Evolutionary conservation across 2,797 vertebrate genomes (phyloP), one percentile per base, ranked within the genome.

Genomic region (Chiloscyllium punctatum): DNA sequence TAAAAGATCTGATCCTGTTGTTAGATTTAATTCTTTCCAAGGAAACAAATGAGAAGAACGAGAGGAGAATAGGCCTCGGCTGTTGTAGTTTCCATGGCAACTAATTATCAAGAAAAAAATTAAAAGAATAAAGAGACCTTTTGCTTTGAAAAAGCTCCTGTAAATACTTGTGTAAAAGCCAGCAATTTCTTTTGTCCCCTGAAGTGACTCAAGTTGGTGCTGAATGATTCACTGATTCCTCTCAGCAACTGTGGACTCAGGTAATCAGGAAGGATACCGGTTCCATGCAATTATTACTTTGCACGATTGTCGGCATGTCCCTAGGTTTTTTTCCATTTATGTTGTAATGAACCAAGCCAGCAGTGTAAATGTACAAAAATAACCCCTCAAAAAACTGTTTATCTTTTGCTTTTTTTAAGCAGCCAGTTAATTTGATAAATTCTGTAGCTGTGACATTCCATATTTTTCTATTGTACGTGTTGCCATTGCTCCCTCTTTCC

Each of bases 121-220:
- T 69, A 92, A 69, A 92, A 69, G 90, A 69, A 92, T 92, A 92
- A 92, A 92, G 90, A 92, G 21, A 62, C 62, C 57, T 92, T 48
- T 92, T 68, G 90, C 90, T 92, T 92, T 92, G 90, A 42, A 68
- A 92, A 92, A 92, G 90, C 90, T 92, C 90, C 62, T 92, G 90
- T 92, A 92, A 92, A 92, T 92, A 92, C 90, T 42, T 92, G 66
- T 92, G 62, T 92, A 42, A 92, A 92, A 23, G 90, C 62, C 90
- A 69, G 62, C 21, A 92, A 92, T 92, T 37, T 92, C 7, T 42
- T 92, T 92, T 92, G n/a, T 92, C 62, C 90, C 90, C 62, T 92
- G 62, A 66, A 68, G 90, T 92, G 90, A 92, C 62, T 92, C 90
- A 7, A 69, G 66, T 92, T 92, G 62, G 62, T 92, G 90, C 90